Percentiles rank a stretch among this genome's conserved stretches.
These are phyloP conservation scores for Myotis myotis DNA, from an alignment of 2,797 vertebrate species.

Conservation along the genomic window DNA sequence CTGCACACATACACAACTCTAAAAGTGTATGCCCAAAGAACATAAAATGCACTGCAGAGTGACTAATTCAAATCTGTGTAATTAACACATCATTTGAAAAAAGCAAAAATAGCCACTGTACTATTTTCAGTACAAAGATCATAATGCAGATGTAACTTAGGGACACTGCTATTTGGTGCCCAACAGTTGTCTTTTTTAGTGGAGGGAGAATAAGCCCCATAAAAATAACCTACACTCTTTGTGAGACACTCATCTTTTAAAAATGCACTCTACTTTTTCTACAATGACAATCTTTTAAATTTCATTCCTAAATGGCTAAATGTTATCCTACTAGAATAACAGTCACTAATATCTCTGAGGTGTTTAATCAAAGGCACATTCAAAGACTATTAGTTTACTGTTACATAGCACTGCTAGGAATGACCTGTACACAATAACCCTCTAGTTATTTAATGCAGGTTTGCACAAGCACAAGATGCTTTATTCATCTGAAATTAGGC, in stretches of 20 bases:
- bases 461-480: constrained; percentile 21
- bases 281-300: neutral
- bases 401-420: neutral
- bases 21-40: neutral
- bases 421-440: neutral
- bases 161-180: neutral
- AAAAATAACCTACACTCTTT: neutral
- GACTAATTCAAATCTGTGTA: neutral
- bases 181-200: neutral
- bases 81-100: neutral
- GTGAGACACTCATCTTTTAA: neutral
- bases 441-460: constrained; percentile 22
- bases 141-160: neutral
- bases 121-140: neutral
- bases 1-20: too few species aligned
- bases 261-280: neutral
- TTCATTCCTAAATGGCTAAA: neutral
- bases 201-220: neutral
- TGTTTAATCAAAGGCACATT: neutral
- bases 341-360: neutral
- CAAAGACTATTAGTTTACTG: constrained; percentile 11
- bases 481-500: constrained; percentile 26
- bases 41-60: neutral
- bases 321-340: neutral
- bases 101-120: neutral